A percentile compares a stretch with the other conserved stretches of the same genome.
Evolutionary conservation across 2,113 vertebrate species (phyloP).

Genomic region (Tetrao urogallus): DNA sequence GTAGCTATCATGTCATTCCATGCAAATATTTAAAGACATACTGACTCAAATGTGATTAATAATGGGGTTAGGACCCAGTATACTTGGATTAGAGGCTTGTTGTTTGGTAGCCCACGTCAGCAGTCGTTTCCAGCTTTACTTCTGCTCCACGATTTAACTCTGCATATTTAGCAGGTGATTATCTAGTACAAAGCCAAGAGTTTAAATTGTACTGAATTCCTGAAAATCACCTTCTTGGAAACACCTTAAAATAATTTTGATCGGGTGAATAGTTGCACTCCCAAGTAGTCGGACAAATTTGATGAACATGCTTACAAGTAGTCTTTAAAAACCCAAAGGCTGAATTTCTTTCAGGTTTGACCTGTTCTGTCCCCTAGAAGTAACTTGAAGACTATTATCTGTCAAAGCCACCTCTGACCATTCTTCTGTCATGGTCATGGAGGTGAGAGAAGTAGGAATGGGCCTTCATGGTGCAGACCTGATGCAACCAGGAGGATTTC

Average conservation of each 20-base stretch:
- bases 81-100: background rate
- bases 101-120: background rate
- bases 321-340: background rate
- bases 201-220: background rate
- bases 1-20: background rate
- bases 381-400: background rate
- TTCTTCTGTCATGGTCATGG: background rate
- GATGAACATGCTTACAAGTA: background rate
- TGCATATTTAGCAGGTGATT: background rate
- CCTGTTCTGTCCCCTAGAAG: background rate
- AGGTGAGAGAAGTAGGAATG: background rate
- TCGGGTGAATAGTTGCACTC: background rate
- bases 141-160: background rate
- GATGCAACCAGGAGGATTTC: background rate
- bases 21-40: background rate
- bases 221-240: background rate
- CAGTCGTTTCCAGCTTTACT: background rate
- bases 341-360: background rate
- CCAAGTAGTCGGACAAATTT: background rate
- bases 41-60: background rate
- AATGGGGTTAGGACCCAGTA: background rate
- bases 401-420: background rate
- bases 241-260: background rate
- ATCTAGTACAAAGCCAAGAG: background rate
- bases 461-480: background rate